phyloP scores from a whole-genome alignment of 2,113 vertebrate genomes.

The Xenopus borealis region DNA sequence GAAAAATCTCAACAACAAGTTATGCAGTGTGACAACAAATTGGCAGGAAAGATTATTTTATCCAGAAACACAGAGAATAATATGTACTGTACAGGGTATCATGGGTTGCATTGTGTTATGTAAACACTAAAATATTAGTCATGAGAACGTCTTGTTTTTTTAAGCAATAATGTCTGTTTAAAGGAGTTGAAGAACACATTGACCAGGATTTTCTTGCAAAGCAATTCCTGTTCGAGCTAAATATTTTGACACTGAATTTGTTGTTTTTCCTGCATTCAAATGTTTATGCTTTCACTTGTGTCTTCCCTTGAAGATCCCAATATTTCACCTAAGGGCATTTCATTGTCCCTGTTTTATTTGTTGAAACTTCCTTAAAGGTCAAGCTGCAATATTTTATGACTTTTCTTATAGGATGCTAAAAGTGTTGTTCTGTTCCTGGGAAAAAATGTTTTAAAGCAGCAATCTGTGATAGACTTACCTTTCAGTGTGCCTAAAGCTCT shows the following conservation, averaged over 20 bases:
- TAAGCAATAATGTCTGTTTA: too few relatives aligned
- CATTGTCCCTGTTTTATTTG: conserved; percentile 12
- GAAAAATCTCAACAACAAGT: too few relatives aligned
- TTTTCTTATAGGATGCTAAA: conserved; percentile 3
- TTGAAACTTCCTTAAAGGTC: conserved; percentile 20
- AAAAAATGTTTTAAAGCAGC: background rate
- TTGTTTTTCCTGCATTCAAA: conserved; percentile 5
- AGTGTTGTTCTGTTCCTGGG: background rate
- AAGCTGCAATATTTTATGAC: conserved; percentile 3
- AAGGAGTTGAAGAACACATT: too few relatives aligned
- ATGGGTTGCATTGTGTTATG: too few relatives aligned
- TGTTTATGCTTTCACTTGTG: conserved; percentile 4
- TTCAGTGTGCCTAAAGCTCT: background rate
- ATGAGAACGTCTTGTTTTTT: too few relatives aligned
- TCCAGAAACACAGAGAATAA: too few relatives aligned
- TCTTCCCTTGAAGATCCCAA: conserved; percentile 8
- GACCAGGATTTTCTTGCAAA: too few relatives aligned
- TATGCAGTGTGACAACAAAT: too few relatives aligned
- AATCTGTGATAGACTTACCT: background rate
- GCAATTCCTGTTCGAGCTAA: too few relatives aligned
- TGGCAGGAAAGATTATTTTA: too few relatives aligned
- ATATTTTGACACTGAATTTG: conserved; percentile 1
- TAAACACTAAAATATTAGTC: too few relatives aligned
- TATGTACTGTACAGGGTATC: too few relatives aligned
- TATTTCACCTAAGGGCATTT: conserved; percentile 8